Evolutionary conservation across 2,113 vertebrate species (phyloP).

Genomic region (Mesitornis unicolor): DNA sequence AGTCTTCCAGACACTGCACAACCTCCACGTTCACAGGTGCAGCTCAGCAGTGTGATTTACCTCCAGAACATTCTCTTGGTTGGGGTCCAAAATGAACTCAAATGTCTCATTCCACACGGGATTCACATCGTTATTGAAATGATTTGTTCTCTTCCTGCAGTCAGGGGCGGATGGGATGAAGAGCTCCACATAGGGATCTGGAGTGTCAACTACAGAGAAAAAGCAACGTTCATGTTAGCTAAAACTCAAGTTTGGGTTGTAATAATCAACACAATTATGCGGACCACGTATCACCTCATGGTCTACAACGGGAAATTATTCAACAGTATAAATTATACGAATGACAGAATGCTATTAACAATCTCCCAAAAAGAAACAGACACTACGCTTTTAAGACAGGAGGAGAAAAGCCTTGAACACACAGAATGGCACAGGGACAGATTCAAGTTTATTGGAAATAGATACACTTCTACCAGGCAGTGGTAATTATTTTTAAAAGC

Average conservation of each 20-base stretch:
- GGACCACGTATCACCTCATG: neutral
- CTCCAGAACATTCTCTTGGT: constrained; percentile 91
- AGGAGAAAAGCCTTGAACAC: neutral
- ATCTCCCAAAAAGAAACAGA: neutral
- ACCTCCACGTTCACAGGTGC: neutral
- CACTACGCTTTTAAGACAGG: neutral
- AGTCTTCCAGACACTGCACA: neutral
- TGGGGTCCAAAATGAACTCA: constrained; percentile 92
- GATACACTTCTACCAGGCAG: neutral
- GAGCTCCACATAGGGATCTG: constrained; percentile 94
- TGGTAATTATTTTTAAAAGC: neutral
- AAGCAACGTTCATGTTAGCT: neutral
- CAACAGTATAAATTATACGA: neutral
- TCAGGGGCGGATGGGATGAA: constrained; percentile 90
- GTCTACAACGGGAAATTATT: neutral
- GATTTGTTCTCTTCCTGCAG: constrained; percentile 88
- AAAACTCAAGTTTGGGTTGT: neutral
- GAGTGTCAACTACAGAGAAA: constrained; percentile 86
- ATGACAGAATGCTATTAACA: neutral
- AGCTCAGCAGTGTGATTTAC: constrained; percentile 61
- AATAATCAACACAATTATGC: neutral
- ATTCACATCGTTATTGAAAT: constrained; percentile 92
- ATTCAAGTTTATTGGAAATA: neutral
- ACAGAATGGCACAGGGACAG: neutral
- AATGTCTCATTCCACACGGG: constrained; percentile 94